Base-by-base conservation (phyloP, 2,888 invertebrate species). In the Drosophila aldrichi region DNA sequence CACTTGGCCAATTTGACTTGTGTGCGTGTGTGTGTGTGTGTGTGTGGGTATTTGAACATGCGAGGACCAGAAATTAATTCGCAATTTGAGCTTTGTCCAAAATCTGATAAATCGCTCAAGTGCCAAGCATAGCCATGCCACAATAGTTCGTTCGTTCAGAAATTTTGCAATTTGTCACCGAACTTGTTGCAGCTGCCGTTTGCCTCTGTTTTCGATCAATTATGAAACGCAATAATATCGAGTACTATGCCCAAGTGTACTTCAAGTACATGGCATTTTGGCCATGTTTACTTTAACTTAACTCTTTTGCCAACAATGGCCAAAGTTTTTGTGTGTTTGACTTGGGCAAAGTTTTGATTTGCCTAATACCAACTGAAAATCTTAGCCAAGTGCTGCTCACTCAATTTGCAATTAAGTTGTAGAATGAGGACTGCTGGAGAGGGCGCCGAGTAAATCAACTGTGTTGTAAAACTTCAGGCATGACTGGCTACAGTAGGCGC, bases 381-480 rank as follows among this genome's bases (percentile, higher is more conserved):
- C 57, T 25, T 16, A 3, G 25, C 32, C 63, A 36, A 46, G 54
- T 46, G 67, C 48, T 51, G 62, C 60, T 51, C 77, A 76, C 81
- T 68, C 68, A 40, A 71, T 77, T 80, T 63, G 71, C 77, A 80
- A 77, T 80, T 80, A 77, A 80, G 68, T 67, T 76, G 52, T 46
- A 38, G 44, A 43, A 3, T 1, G n/a, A 18, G 7, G 54, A 40
- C 54, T 52, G 36, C 34, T 9, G 34, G 14, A 16, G 5, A 5
- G 20, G 34, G 51, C 20, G 14, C 20, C 34, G 9, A 38, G 18
- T 56, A 71, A 52, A 68, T 71, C 48, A 76, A 80, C 65, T 71
- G 65, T 71, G 71, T 71, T 88, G 65, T 72, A 55, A 77, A 80
- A 77, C 83, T 72, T 83, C 71, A 86, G 44, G 87, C 89, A 52